Evolutionary conservation across 1,140 invertebrate species (phyloP), one percentile per base, ranked within the genome.

Genomic region (Chironomus striatipennis): DNA sequence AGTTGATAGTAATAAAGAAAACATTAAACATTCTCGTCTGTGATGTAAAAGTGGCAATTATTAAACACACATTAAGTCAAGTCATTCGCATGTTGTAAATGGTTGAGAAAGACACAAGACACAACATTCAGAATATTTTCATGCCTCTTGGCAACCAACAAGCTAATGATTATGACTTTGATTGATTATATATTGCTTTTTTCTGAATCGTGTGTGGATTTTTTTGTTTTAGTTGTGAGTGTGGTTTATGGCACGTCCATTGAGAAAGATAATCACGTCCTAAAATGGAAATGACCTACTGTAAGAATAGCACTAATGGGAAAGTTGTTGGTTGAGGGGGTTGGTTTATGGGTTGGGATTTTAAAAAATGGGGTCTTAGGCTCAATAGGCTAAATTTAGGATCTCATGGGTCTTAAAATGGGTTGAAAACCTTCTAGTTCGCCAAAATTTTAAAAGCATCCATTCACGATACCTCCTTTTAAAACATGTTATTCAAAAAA

Each of bases 111-210:
- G 47, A 12, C 10, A 57, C 47, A 57, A 57, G 47, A 12, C 10
- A 57, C 47, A n/a, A 57, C n/a, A 57, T 57, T 57, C 10, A 20
- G 8, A 21, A n/a, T n/a, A n/a, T n/a, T 57, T 57, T 21, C 18
- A 7, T 21, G 17, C 18, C 17, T 20, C 18, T 7, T 70, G 20
- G 15, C 5, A 7, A 21, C 2, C n/a, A 5, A 57, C 10, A 57
- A 57, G 47, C 65, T 17, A 70, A 20, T 70, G 65, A 6, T 70
- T 70, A 70, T 70, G 65, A 70, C 65, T 70, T 70, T 70, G 65
- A 70, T 70, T 70, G 65, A 70, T 70, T 70, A 21, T 21, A 18
- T 21, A 70, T 20, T 10, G 65, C n/a, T n/a, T 70, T 70, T 21
- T 18, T 17, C 7, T 67, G 7, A 12, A 20, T 20, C n/a, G n/a